A percentile compares a stretch with the other conserved stretches of the same genome.
Evolutionary conservation across 1,140 invertebrate genomes (phyloP).

Genomic region (Radopholus similis): DNA sequence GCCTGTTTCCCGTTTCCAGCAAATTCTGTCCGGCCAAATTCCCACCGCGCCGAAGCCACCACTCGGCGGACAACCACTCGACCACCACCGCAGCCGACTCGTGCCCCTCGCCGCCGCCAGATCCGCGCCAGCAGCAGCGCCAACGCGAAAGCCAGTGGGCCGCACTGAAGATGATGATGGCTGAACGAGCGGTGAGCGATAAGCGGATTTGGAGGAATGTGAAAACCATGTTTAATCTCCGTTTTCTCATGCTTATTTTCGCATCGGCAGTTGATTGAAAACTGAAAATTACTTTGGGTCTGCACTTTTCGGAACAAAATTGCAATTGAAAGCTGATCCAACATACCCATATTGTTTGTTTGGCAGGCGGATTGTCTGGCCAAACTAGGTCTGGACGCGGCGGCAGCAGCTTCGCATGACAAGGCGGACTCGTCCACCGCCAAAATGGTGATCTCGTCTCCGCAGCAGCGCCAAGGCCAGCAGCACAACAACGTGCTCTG

Average conservation of each 20-base stretch:
- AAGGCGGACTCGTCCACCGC: slow-evolving; percentile 15
- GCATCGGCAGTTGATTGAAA: too few relatives aligned
- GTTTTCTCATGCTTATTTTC: too few relatives aligned
- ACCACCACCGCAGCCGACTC: background rate
- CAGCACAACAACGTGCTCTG: slow-evolving; percentile 7
- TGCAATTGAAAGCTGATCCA: too few relatives aligned
- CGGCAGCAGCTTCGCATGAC: too few relatives aligned
- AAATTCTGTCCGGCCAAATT: too few relatives aligned
- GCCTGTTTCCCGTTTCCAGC: too few relatives aligned
- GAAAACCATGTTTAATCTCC: too few relatives aligned
- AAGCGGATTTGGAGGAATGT: too few relatives aligned
- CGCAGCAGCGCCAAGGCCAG: background rate
- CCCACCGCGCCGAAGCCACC: background rate
- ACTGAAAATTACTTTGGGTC: too few relatives aligned
- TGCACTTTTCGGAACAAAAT: too few relatives aligned
- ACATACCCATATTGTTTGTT: too few relatives aligned
- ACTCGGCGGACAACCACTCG: background rate
- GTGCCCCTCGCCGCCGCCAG: background rate
- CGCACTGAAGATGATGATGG: slow-evolving; percentile 60
- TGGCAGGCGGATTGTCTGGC: slow-evolving; percentile 57
- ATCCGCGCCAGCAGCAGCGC: background rate
- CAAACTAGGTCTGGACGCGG: slow-evolving; percentile 52
- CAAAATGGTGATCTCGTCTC: background rate
- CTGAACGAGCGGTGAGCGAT: slow-evolving; percentile 49
- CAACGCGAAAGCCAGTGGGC: slow-evolving; percentile 50